Conservation (phyloP, 2,113 vertebrate species). For the Corvus moneduloides region DNA sequence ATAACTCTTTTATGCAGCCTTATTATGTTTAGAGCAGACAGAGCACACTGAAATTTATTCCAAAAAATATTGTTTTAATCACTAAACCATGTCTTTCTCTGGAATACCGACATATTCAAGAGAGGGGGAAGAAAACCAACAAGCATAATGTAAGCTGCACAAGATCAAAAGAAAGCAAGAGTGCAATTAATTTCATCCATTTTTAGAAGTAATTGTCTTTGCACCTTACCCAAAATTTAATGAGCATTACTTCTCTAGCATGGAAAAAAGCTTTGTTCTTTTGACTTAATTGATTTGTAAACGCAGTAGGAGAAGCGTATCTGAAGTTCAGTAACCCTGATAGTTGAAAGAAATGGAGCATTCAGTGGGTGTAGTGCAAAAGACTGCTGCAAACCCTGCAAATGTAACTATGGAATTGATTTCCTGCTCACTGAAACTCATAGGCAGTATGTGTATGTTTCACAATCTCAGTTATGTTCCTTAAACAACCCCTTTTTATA, state of each 20-base stretch:
- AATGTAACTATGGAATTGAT: constrained; percentile 38
- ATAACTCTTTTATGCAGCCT: background rate
- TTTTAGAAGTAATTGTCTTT: constrained; percentile 64
- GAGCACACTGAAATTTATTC: background rate
- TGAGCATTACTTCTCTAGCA: constrained; percentile 55
- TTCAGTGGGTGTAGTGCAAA: background rate
- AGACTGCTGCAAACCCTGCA: background rate
- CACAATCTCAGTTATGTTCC: background rate
- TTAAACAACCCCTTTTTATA: background rate
- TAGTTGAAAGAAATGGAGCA: constrained; percentile 54
- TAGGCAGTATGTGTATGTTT: background rate
- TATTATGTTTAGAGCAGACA: background rate
- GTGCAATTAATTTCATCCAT: constrained; percentile 60
- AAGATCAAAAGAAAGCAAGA: constrained; percentile 62
- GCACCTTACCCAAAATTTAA: constrained; percentile 66
- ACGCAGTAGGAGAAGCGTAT: constrained; percentile 40
- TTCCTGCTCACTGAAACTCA: constrained; percentile 1
- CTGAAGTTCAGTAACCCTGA: constrained; percentile 62
- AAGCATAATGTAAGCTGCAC: constrained; percentile 15
- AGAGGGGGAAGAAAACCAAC: constrained; percentile 15
- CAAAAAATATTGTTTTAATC: constrained; percentile 34
- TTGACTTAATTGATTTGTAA: constrained; percentile 67
- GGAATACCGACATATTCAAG: background rate
- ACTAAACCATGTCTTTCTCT: background rate
- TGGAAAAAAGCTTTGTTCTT: constrained; percentile 62